These are phyloP conservation scores for Ophioninae sp. DNA, from an alignment of 2,888 invertebrate species.

Conservation along the genomic window DNA sequence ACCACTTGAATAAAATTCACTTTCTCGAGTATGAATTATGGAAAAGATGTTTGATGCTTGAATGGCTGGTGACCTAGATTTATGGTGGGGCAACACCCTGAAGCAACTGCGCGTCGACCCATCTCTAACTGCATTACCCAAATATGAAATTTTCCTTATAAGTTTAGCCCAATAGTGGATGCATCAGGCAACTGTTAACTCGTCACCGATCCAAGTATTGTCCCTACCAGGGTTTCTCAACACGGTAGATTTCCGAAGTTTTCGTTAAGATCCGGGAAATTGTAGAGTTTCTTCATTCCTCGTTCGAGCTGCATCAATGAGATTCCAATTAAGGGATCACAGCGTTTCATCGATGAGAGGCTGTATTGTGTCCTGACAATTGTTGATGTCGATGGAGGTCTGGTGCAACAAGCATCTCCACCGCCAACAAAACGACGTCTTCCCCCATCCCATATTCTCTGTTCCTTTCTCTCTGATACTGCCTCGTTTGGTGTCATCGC, in stretches of 20 bases:
- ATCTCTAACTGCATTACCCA: no score
- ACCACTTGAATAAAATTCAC: no score
- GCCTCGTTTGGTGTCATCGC: background rate
- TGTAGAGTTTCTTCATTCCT: slow-evolving; percentile 2
- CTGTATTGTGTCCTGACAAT: slow-evolving; percentile 17
- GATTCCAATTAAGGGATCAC: slow-evolving; percentile 38
- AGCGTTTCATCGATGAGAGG: slow-evolving; percentile 30
- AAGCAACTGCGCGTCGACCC: no score
- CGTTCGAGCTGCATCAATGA: slow-evolving; percentile 19
- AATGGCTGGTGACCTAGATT: no score
- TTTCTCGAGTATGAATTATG: no score
- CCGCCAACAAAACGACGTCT: slow-evolving; percentile 25
- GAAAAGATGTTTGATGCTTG: no score
- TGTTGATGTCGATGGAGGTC: slow-evolving; percentile 32
- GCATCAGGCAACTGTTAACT: no score
- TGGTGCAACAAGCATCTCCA: slow-evolving; percentile 46
- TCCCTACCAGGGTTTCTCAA: background rate
- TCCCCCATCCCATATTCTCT: slow-evolving; percentile 3
- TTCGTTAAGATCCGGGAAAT: slow-evolving; percentile 3
- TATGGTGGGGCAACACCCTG: no score
- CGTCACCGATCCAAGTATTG: background rate
- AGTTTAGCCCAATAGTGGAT: slow-evolving; percentile 4
- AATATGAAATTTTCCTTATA: no score
- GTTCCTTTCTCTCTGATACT: slow-evolving; percentile 13
- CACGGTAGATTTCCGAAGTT: background rate